phyloP scores from a whole-genome alignment of 2,113 vertebrate species.

The Rissa tridactyla region DNA sequence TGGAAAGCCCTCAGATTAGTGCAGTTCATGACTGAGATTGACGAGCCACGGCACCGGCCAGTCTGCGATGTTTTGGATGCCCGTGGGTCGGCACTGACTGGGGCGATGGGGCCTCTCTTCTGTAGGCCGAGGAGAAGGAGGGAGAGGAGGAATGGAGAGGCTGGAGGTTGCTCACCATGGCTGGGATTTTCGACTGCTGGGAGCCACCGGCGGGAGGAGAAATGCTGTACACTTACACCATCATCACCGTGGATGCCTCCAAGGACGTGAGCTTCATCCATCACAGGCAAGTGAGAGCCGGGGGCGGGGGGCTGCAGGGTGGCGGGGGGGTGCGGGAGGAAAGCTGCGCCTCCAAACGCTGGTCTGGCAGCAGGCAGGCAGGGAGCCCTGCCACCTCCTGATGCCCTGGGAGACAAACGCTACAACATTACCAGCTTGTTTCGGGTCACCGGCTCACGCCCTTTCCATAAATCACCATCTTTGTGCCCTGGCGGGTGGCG shows the following conservation, averaged over 20 bases:
- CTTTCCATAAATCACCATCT: neutral
- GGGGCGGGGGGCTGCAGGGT: neutral
- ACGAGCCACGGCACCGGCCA: neutral
- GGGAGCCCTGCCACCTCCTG: neutral
- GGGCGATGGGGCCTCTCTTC: neutral
- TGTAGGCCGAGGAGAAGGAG: conserved; percentile 12
- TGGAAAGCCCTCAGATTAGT: neutral
- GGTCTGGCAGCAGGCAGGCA: neutral
- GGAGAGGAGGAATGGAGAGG: conserved; percentile 76
- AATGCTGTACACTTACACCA: conserved; percentile 84
- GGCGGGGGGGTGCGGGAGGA: neutral
- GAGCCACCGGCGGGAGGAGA: conserved; percentile 84
- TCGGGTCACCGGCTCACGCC: rapidly evolving
- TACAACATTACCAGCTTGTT: neutral
- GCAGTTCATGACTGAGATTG: neutral
- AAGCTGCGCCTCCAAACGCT: neutral
- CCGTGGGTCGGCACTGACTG: rapidly evolving
- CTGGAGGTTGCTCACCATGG: conserved; percentile 90
- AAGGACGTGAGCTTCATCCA: conserved; percentile 85
- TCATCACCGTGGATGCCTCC: conserved; percentile 91
- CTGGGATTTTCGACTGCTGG: conserved; percentile 97
- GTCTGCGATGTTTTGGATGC: neutral
- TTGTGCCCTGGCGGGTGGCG: neutral
- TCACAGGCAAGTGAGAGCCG: conserved; percentile 74
- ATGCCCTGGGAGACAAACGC: rapidly evolving